Base-by-base conservation (phyloP, 2,797 vertebrate genomes). In the Cossypha niveicapilla region DNA sequence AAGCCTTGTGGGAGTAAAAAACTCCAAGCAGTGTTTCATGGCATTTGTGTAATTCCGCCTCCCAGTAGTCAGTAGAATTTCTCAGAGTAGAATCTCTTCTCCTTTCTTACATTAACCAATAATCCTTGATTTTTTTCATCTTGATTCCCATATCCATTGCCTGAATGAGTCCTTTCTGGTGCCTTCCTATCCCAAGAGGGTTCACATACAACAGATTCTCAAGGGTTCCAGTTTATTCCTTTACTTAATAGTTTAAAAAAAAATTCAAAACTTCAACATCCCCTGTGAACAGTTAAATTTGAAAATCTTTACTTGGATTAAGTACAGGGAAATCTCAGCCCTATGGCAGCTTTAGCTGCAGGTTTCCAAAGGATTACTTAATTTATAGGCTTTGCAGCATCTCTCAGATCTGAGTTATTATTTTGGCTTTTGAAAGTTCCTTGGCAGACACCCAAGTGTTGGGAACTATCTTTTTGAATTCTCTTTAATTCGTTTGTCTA, bases 331-430 rank as follows among this genome's bases (percentile, higher is more conserved):
- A 87, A 86, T 93, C 80, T 88, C 89, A 89, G 41, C 70, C 78
- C 94, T 63, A 39, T 83, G 78, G 80, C 75, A 73, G 78, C 76
- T 84, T 85, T 73, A 73, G 42, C 89, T 81, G 84, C 77, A 67
- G 77, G 63, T 91, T 93, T 97, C 82, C 88, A 86, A 95, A 92
- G 56, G 70, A 92, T 93, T 87, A 83, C 60, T 95, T 94, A 87
- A 96, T 96, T 91, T 93, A 85, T 66, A 88, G 81, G 53, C 92
- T 92, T 95, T 88, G 70, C 72, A 58, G 77, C 70, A 83, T 75
- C 63, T 85, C 73, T 94, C 88, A 92, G 80, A 86, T 91, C 84
- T 84, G 35, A 80, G 92, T 78, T 92, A 93, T 94, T 96, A 87
- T 93, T 96, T 92, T 92, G 89, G 77, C 77, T 92, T 96, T 90